Percentiles rank a stretch among this genome's conserved stretches.
phyloP scores from a whole-genome alignment of 2,113 vertebrate species.

The Gobiocypris rarus region DNA sequence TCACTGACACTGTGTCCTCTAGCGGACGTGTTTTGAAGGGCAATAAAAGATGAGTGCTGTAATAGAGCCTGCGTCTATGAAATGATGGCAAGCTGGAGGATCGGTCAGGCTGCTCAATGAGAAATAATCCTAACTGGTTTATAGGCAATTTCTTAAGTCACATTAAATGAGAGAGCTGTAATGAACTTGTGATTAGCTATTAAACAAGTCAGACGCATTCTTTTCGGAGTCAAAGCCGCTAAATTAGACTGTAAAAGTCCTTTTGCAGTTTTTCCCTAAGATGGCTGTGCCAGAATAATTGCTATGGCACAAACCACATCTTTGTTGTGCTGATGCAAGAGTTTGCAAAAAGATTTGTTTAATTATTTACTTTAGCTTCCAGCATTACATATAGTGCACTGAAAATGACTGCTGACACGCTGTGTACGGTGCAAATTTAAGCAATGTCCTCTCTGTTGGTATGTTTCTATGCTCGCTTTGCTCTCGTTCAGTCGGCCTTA shows the following conservation, averaged over 20 bases:
- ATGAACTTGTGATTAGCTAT: conserved; percentile 35
- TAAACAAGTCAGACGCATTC: background rate
- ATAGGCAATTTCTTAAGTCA: conserved; percentile 13
- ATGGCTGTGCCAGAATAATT: conserved; percentile 2
- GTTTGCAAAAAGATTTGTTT: conserved; percentile 30
- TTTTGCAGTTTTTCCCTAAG: background rate
- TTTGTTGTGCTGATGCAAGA: conserved; percentile 37
- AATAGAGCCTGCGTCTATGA: background rate
- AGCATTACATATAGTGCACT: conserved; percentile 3
- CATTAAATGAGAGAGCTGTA: background rate
- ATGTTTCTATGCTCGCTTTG: background rate
- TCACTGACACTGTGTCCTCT: conserved; percentile 2
- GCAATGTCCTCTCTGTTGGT: background rate
- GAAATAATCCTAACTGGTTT: conserved; percentile 15
- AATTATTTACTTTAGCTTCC: conserved; percentile 36
- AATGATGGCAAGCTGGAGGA: background rate
- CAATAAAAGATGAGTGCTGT: background rate
- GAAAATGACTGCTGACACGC: background rate
- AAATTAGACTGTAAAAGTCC: background rate
- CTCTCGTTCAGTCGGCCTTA: background rate
- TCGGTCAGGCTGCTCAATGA: background rate
- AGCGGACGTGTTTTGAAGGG: background rate
- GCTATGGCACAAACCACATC: conserved; percentile 18
- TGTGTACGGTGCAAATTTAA: background rate
- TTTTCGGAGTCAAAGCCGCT: background rate